Evolutionary conservation across 2,888 invertebrate genomes (phyloP), one percentile per base, ranked within the genome.

Genomic region (Rotaria socialis): DNA sequence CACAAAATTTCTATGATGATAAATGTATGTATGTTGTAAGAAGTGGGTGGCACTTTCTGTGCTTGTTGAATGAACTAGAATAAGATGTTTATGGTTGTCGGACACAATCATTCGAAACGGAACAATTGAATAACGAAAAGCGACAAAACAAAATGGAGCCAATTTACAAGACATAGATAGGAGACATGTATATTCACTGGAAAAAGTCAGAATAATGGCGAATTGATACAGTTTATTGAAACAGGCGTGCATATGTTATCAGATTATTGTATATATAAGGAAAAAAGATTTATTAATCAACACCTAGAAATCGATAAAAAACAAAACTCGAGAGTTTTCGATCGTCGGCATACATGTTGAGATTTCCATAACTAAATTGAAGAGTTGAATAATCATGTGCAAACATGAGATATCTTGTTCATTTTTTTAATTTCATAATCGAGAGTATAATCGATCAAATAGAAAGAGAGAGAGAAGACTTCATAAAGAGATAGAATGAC

Each of bases 81-180:
- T 67, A 67, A 19, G 16, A 67, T 67, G 67, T 67, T 67, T 67
- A 67, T 67, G 67, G 67, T 67, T 67, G 67, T 67, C 67, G 35
- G 35, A 67, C 67, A 41, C 67, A 67, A 67, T 35, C 67, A 67
- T 67, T 35, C 67, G 67, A 67, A 41, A 35, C 35, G 67, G 67
- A 67, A 67, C 35, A 67, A 67, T 67, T 35, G 67, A 67, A 67
- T 67, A 67, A 67, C 35, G 19, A 19, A 27, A 67, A 67, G 35
- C 67, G 67, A 67, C 67, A 67, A 67, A 67, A 67, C 19, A 67
- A 47, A 67, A 16, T 67, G 16, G 16, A 27, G 8, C 67, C 4
- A 27, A 35, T 67, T 67, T 35, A 35, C 5, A 27, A 67, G 27
- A 35, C 19, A 67, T 67, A 67, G 67, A 67, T 35, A 35, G 27